A percentile compares a stretch with the other conserved stretches of the same genome.
These are phyloP conservation scores for Buceros bicornis DNA, from an alignment of 2,797 vertebrate species.

Conservation along the genomic window DNA sequence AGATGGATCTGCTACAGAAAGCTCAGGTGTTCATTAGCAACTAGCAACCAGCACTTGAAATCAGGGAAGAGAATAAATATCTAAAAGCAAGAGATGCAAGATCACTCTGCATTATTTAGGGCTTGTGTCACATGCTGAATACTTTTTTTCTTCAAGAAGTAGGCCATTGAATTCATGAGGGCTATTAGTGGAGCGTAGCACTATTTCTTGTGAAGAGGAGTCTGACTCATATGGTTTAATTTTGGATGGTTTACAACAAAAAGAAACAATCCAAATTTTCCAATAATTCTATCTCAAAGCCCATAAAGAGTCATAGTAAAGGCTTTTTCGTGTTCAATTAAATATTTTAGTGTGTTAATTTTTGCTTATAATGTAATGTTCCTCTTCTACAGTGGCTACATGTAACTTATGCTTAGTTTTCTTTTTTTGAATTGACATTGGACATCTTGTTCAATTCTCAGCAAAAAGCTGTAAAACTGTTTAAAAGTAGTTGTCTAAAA, in stretches of 20 bases:
- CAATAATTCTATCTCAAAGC: neutral
- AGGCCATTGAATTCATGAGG: neutral
- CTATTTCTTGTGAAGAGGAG: neutral
- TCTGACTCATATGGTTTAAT: neutral
- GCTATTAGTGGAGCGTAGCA: neutral
- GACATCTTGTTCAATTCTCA: neutral
- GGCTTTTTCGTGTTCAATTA: neutral
- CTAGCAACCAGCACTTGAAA: neutral
- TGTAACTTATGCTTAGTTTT: neutral
- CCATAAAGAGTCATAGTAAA: neutral
- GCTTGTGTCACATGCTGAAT: neutral
- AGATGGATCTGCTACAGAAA: neutral
- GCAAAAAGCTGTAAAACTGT: neutral
- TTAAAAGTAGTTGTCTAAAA: neutral
- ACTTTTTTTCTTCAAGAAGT: neutral
- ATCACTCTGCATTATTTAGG: slow-evolving; percentile 24
- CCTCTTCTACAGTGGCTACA: neutral
- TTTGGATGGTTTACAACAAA: slow-evolving; percentile 11
- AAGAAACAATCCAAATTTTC: neutral
- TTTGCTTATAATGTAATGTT: neutral
- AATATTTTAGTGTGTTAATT: neutral
- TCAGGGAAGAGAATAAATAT: neutral
- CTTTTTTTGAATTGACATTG: neutral
- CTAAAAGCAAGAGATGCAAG: neutral
- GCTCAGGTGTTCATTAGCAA: neutral